phyloP scores from a whole-genome alignment of 2,113 vertebrate species.

The Brachionichthys hirsutus region DNA sequence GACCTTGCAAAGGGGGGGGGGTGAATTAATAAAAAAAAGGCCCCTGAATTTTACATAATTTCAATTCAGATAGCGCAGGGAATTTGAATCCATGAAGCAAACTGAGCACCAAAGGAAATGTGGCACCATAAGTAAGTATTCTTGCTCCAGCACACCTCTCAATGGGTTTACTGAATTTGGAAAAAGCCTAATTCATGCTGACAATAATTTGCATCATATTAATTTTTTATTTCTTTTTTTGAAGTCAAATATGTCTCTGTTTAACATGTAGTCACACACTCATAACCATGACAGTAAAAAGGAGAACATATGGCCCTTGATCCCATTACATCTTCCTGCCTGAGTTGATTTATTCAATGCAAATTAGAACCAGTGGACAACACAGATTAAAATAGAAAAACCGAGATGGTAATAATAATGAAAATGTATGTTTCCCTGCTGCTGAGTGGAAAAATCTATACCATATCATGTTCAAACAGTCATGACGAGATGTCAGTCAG shows the following conservation, averaged over 20 bases:
- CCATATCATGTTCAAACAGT: constrained; percentile 24
- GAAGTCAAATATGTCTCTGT: no score
- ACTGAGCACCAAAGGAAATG: background rate
- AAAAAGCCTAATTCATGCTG: no score
- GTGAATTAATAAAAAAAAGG: constrained; percentile 69
- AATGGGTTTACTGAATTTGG: background rate
- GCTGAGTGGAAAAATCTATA: constrained; percentile 53
- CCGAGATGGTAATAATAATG: constrained; percentile 55
- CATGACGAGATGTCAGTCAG: constrained; percentile 37
- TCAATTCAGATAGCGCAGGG: constrained; percentile 27
- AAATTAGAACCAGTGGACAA: constrained; percentile 45
- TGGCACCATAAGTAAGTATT: background rate
- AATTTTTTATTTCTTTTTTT: no score
- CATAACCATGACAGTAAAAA: constrained; percentile 4
- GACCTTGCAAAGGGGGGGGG: constrained; percentile 59
- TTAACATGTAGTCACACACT: no score
- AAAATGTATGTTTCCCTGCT: constrained; percentile 49
- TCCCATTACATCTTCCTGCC: constrained; percentile 30
- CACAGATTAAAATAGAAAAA: constrained; percentile 27
- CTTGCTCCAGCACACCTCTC: background rate
- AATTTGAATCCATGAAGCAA: constrained; percentile 24
- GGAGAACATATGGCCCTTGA: constrained; percentile 32
- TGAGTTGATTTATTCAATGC: constrained; percentile 36
- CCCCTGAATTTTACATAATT: constrained; percentile 32
- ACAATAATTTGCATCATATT: constrained; percentile 19